A percentile compares a stretch with the other conserved stretches of the same genome.
phyloP scores from a whole-genome alignment of 2,113 vertebrate genomes.

The Oncorhynchus tshawytscha region DNA sequence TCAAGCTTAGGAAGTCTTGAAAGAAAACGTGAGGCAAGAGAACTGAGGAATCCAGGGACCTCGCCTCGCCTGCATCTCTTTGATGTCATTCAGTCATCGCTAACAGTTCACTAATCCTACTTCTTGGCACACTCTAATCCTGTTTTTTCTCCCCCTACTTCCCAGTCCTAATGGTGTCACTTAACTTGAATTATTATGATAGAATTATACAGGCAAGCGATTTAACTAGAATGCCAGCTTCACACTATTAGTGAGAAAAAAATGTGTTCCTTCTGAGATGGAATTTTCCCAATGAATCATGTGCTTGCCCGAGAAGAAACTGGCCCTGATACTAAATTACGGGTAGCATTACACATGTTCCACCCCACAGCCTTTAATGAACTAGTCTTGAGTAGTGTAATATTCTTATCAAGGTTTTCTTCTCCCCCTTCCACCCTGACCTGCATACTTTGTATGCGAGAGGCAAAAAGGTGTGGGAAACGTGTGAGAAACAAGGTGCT shows the following conservation, averaged over 20 bases:
- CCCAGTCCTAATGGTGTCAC: conserved; percentile 49
- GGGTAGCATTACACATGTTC: conserved; percentile 58
- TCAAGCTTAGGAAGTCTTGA: conserved; percentile 2
- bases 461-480: neutral
- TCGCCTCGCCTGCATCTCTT: conserved; percentile 19
- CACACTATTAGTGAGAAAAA: conserved; percentile 28
- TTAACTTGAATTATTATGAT: conserved; percentile 56
- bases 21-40: too few relatives aligned
- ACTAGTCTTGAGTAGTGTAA: conserved; percentile 62
- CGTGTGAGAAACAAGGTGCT: too few relatives aligned
- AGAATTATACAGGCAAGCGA: conserved; percentile 43
- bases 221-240: conserved; percentile 41
- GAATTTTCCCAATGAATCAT: conserved; percentile 28
- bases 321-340: conserved; percentile 54
- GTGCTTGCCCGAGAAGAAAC: conserved; percentile 22
- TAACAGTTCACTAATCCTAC: conserved; percentile 38
- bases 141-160: conserved; percentile 31
- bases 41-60: conserved; percentile 10
- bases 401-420: conserved; percentile 51
- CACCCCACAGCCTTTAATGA: conserved; percentile 68
- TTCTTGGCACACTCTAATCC: conserved; percentile 39
- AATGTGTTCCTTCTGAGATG: conserved; percentile 17
- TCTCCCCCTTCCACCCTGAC: conserved; percentile 21
- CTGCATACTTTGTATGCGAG: conserved; percentile 15
- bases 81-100: conserved; percentile 32